phyloP scores from a whole-genome alignment of 2,888 invertebrate genomes.

The Sycophila texana region DNA sequence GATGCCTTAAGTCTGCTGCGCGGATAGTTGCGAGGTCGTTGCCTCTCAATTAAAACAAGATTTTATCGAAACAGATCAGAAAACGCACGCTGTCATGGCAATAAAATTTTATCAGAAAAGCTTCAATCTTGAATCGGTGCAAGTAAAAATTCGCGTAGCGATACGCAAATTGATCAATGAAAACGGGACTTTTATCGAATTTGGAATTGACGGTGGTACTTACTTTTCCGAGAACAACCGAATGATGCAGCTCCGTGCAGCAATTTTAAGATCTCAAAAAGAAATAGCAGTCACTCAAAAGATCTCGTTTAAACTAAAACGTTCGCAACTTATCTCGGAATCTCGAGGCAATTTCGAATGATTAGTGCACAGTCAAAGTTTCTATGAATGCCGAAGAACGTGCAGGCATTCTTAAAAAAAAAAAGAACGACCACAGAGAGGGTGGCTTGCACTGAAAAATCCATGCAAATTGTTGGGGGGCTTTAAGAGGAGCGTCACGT shows the following conservation, averaged over 20 bases:
- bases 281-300: too few relatives aligned
- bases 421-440: not conserved
- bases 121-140: too few relatives aligned
- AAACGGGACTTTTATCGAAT: too few relatives aligned
- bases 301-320: not conserved
- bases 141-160: too few relatives aligned
- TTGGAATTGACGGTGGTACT: too few relatives aligned
- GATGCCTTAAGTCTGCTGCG: not conserved
- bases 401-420: constrained; percentile 26
- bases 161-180: too few relatives aligned
- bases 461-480: constrained; percentile 22
- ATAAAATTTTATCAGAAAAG: too few relatives aligned
- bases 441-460: constrained; percentile 14
- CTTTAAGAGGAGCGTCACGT: constrained; percentile 17
- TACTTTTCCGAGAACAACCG: too few relatives aligned
- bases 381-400: not conserved
- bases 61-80: too few relatives aligned
- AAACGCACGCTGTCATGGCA: too few relatives aligned
- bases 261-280: too few relatives aligned
- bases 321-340: constrained; percentile 8
- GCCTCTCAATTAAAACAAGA: constrained; percentile 37
- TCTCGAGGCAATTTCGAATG: constrained; percentile 2
- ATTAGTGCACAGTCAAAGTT: constrained; percentile 14
- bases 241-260: too few relatives aligned
- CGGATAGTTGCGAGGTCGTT: constrained; percentile 38